These are phyloP conservation scores for Charina bottae DNA, from an alignment of 2,113 vertebrate species.

Conservation along the genomic window DNA sequence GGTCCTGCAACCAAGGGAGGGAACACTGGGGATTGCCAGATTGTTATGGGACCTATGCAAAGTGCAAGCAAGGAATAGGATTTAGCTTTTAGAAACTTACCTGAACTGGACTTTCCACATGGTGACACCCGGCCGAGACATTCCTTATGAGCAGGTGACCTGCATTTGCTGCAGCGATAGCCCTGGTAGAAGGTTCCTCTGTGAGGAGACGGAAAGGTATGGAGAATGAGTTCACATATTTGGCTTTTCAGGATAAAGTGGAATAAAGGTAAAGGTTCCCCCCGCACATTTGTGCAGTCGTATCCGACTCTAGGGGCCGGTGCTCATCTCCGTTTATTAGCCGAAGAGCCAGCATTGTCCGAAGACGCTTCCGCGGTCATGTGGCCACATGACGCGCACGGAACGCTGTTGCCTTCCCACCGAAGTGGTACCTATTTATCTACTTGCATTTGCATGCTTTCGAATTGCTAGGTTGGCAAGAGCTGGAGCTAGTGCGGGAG, in stretches of 20 bases:
- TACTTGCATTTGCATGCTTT: too few species aligned
- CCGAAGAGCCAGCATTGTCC: too few species aligned
- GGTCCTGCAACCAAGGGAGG: background rate
- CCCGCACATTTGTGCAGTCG: too few species aligned
- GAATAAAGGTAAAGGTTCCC: too few species aligned
- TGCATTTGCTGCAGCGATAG: constrained; percentile 87
- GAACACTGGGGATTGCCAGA: background rate
- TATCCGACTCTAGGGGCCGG: too few species aligned
- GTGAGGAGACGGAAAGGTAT: constrained; percentile 12
- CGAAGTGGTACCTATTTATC: too few species aligned
- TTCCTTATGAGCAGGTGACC: constrained; percentile 90
- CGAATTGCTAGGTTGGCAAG: too few species aligned
- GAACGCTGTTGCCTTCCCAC: too few species aligned
- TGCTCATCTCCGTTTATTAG: too few species aligned
- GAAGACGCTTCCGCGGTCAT: too few species aligned
- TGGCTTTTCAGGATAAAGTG: background rate
- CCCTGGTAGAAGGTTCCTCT: constrained; percentile 94
- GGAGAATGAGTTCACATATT: background rate
- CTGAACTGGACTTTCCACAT: constrained; percentile 80
- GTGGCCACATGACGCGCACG: too few species aligned
- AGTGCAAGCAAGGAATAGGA: background rate
- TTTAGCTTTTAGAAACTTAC: constrained; percentile 58
- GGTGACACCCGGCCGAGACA: constrained; percentile 85
- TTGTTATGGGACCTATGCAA: background rate
- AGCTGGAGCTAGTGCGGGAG: too few species aligned